A percentile compares a stretch with the other conserved stretches of the same genome.
Conservation (phyloP, 2,797 vertebrate species). For the Falco columbarius region DNA sequence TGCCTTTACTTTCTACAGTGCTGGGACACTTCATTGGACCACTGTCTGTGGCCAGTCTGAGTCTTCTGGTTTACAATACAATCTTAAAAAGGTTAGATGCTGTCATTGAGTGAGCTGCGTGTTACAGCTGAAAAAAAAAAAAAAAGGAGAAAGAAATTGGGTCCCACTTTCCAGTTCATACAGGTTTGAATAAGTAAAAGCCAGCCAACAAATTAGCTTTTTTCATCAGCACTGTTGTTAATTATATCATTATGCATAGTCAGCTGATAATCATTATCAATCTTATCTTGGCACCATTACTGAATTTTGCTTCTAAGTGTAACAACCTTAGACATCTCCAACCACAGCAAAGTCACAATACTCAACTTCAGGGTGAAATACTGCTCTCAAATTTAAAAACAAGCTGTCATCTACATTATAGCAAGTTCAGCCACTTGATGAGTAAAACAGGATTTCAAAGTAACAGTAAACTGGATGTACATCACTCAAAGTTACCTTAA, state of each 20-base stretch:
- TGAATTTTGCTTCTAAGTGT: background rate
- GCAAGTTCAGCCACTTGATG: background rate
- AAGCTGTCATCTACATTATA: background rate
- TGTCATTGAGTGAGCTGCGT: background rate
- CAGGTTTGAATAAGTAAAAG: background rate
- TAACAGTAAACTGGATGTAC: background rate
- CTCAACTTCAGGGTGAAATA: background rate
- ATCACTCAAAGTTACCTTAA: background rate
- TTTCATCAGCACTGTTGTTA: background rate
- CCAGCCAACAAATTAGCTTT: background rate
- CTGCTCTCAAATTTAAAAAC: background rate
- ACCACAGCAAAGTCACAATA: background rate
- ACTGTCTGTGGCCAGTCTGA: background rate
- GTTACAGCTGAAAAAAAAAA: background rate
- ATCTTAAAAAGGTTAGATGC: background rate
- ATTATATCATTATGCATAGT: background rate
- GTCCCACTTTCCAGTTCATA: background rate
- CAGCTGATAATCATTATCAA: background rate
- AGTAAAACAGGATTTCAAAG: background rate
- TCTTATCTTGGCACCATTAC: background rate
- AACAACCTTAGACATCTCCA: background rate
- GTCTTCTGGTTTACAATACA: background rate
- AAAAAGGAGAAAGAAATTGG: background rate
- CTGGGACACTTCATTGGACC: background rate
- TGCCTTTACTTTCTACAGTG: background rate